These are phyloP conservation scores for Gastracanthus pulcherrimus DNA, from an alignment of 2,888 invertebrate genomes.

Conservation along the genomic window DNA sequence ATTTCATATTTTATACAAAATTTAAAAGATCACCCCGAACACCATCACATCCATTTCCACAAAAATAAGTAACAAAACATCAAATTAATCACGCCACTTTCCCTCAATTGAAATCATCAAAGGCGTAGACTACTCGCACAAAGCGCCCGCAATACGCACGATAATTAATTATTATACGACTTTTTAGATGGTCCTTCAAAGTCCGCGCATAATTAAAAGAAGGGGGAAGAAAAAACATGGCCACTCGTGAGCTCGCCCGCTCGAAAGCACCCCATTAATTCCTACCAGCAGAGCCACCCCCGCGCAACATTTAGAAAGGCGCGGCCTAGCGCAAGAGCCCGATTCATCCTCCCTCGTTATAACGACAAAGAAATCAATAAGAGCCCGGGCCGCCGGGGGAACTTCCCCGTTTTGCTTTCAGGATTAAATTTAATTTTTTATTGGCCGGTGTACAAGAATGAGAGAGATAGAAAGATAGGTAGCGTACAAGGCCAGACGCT, in stretches of 20 bases:
- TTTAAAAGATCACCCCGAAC: no score
- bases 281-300: neutral
- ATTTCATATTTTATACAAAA: no score
- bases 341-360: conserved; percentile 36
- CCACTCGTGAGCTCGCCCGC: no score
- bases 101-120: neutral
- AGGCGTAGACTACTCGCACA: neutral
- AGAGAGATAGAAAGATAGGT: no score
- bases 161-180: conserved; percentile 23
- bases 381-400: neutral
- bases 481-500: no score
- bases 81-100: neutral
- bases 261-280: conserved; percentile 44
- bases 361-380: conserved; percentile 26
- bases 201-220: neutral
- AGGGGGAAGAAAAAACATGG: neutral
- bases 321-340: neutral
- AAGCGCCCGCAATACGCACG: neutral
- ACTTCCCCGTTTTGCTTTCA: neutral
- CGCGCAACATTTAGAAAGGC: conserved; percentile 23
- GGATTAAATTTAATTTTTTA: conserved; percentile 34
- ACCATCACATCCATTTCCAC: no score
- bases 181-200: conserved; percentile 1
- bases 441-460: neutral
- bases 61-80: neutral